Evolutionary conservation across 2,113 vertebrate genomes (phyloP).

Genomic region (Phylloscopus trochilus): DNA sequence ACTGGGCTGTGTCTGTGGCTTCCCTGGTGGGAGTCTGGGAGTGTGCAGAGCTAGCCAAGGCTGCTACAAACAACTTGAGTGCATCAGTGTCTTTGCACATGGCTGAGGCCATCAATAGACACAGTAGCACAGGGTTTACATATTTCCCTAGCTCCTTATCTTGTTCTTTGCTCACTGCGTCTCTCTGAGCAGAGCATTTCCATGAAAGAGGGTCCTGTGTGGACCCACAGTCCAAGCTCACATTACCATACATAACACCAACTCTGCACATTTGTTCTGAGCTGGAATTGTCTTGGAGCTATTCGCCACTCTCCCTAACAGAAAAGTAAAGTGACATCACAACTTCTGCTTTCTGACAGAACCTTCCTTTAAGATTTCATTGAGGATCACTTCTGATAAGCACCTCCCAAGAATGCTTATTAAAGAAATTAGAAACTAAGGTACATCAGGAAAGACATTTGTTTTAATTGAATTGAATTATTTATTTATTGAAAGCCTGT

Average conservation of each 20-base stretch:
- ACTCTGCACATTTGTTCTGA: background rate
- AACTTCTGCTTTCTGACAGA: background rate
- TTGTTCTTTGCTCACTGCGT: background rate
- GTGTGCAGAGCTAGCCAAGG: background rate
- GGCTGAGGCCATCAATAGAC: background rate
- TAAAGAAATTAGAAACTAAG: slow-evolving; percentile 34
- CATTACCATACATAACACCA: background rate
- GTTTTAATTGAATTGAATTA: slow-evolving; percentile 44
- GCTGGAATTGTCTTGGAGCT: background rate
- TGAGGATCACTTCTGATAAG: background rate
- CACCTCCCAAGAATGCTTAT: background rate
- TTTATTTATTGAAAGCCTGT: slow-evolving; percentile 41
- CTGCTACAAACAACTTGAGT: background rate
- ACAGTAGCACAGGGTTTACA: background rate
- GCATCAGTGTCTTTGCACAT: background rate
- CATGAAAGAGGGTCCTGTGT: background rate
- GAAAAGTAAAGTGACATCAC: background rate
- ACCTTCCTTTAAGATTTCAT: background rate
- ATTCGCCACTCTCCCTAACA: background rate
- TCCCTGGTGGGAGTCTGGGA: background rate
- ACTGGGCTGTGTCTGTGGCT: background rate
- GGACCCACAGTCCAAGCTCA: background rate
- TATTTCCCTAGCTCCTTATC: background rate
- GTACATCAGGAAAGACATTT: background rate
- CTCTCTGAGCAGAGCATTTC: background rate